Percentiles rank a stretch among this genome's conserved stretches.
Conservation (phyloP, 2,888 invertebrate species). For the Spisula solida region DNA sequence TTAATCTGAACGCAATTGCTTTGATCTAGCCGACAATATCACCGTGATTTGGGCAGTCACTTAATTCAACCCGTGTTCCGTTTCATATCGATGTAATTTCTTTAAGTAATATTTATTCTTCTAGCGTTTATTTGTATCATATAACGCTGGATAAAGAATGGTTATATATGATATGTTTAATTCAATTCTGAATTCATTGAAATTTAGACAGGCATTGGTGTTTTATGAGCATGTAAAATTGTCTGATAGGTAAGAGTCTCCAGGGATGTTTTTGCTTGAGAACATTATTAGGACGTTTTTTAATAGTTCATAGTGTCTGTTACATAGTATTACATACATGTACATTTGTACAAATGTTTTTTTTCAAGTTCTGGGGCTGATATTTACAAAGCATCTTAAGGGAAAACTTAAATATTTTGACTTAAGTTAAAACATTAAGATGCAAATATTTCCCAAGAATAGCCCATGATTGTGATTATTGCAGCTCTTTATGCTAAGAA, state of each 20-base stretch:
- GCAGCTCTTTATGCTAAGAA: too few relatives aligned
- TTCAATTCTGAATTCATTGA: background rate
- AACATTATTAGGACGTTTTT: background rate
- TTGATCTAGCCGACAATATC: slow-evolving; percentile 47
- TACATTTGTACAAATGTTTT: too few relatives aligned
- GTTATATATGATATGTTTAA: slow-evolving; percentile 11
- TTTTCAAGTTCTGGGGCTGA: too few relatives aligned
- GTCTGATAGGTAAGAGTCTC: background rate
- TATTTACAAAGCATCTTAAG: too few relatives aligned
- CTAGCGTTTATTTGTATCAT: slow-evolving; percentile 12
- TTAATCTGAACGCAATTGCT: slow-evolving; percentile 29
- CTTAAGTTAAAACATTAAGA: too few relatives aligned
- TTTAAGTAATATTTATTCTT: slow-evolving; percentile 24
- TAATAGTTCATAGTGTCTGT: too few relatives aligned
- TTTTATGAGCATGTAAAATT: background rate
- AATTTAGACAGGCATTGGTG: background rate
- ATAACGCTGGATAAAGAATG: background rate
- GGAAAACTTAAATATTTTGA: too few relatives aligned
- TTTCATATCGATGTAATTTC: slow-evolving; percentile 46
- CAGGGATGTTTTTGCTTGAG: background rate
- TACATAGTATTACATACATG: too few relatives aligned
- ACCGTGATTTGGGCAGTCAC: slow-evolving; percentile 34
- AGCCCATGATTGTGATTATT: too few relatives aligned
- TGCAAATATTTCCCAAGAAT: too few relatives aligned
- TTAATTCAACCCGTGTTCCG: slow-evolving; percentile 18